phyloP scores from a whole-genome alignment of 2,113 vertebrate genomes.

The Chascanopsetta lugubris region DNA sequence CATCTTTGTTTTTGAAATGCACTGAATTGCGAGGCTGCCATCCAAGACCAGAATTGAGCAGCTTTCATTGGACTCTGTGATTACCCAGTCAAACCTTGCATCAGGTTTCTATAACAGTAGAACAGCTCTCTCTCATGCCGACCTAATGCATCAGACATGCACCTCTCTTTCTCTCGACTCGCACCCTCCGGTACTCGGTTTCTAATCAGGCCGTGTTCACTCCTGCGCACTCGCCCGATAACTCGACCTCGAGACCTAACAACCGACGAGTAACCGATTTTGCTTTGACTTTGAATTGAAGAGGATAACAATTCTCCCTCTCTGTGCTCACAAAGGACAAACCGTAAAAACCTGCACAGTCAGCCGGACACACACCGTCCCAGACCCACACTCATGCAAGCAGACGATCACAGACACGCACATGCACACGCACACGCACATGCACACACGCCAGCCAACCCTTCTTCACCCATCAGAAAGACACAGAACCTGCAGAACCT shows the following conservation, averaged over 20 bases:
- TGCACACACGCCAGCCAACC: not conserved
- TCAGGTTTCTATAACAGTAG: conserved; percentile 11
- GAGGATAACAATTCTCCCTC: conserved; percentile 59
- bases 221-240: conserved; percentile 22
- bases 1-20: not conserved
- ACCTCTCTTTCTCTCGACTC: conserved; percentile 41
- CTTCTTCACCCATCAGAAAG: not conserved
- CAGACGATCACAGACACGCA: conserved; percentile 10
- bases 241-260: conserved; percentile 43
- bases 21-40: conserved; percentile 36
- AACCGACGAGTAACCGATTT: conserved; percentile 35
- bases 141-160: conserved; percentile 21
- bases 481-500: not conserved
- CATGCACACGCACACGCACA: conserved; percentile 4
- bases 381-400: conserved; percentile 32
- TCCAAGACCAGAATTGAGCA: conserved; percentile 27
- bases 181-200: conserved; percentile 45
- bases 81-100: not conserved
- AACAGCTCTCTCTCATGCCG: conserved; percentile 23
- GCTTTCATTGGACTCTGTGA: not conserved
- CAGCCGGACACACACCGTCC: conserved; percentile 54
- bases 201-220: conserved; percentile 33
- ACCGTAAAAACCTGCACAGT: conserved; percentile 82
- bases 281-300: conserved; percentile 63
- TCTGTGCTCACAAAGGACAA: conserved; percentile 76